These are phyloP conservation scores for Cybosia mesomella DNA, from an alignment of 2,888 invertebrate genomes.

Conservation along the genomic window DNA sequence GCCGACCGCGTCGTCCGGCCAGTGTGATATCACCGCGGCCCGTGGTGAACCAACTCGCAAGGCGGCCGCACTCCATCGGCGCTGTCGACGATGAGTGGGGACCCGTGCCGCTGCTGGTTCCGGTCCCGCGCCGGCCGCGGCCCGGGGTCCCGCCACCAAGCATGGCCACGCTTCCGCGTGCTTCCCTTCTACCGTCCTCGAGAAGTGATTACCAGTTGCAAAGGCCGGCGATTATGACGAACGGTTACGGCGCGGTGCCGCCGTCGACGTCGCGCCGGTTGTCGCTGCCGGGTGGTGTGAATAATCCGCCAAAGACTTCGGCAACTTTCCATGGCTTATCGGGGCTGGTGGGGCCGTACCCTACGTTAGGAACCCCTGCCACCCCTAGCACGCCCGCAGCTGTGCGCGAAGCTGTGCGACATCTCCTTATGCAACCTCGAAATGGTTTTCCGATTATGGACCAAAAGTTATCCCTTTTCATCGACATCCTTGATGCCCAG, in stretches of 20 bases:
- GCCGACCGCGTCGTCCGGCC: conserved; percentile 81
- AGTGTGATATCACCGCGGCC: conserved; percentile 84
- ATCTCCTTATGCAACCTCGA: conserved; percentile 89
- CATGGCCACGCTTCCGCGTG: conserved; percentile 77
- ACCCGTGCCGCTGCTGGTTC: conserved; percentile 82
- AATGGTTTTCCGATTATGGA: conserved; percentile 92
- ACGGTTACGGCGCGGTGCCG: conserved; percentile 82
- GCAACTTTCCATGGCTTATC: conserved; percentile 88
- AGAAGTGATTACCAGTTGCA: conserved; percentile 89
- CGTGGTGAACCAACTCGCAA: conserved; percentile 64
- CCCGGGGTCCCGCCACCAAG: conserved; percentile 80
- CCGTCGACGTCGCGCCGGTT: conserved; percentile 84
- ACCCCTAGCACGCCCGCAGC: conserved; percentile 88
- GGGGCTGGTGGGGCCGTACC: conserved; percentile 67
- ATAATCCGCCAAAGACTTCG: conserved; percentile 86
- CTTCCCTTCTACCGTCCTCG: conserved; percentile 87
- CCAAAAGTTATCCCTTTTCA: conserved; percentile 92
- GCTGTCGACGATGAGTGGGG: conserved; percentile 79
- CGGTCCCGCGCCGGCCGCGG: conserved; percentile 85
- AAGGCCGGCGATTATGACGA: conserved; percentile 84
- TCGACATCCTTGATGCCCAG: conserved; percentile 94
- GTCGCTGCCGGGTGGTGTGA: conserved; percentile 85
- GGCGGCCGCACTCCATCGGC: conserved; percentile 89
- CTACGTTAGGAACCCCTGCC: conserved; percentile 71
- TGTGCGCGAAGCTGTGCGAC: conserved; percentile 90